Evolutionary conservation across 1,140 invertebrate species (phyloP).

Genomic region (Ectropis grisescens): DNA sequence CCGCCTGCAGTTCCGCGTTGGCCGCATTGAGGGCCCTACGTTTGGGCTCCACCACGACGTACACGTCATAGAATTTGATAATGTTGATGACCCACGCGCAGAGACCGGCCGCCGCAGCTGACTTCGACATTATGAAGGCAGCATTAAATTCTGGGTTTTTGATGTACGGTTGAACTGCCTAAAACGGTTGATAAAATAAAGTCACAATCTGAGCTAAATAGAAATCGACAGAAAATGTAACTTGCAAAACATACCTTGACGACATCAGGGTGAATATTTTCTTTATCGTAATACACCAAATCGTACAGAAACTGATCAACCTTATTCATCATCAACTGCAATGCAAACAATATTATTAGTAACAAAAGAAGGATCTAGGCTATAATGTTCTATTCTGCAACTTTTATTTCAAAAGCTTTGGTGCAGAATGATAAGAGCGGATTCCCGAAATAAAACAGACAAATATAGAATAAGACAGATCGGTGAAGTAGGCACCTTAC

Average conservation of each 20-base stretch:
- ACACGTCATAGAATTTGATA: constrained; percentile 91
- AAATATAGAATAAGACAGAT: no score
- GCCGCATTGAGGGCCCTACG: constrained; percentile 85
- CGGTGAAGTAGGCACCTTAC: constrained; percentile 75
- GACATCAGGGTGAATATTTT: constrained; percentile 91
- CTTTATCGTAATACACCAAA: constrained; percentile 93
- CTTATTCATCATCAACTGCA: constrained; percentile 71
- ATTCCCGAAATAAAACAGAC: no score
- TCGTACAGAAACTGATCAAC: constrained; percentile 88
- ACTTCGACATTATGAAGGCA: constrained; percentile 88
- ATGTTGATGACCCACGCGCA: constrained; percentile 97
- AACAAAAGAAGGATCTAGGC: no score
- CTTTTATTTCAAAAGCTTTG: no score
- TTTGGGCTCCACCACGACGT: constrained; percentile 93
- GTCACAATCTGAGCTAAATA: constrained; percentile 2
- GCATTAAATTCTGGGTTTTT: constrained; percentile 86
- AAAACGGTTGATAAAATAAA: constrained; percentile 1
- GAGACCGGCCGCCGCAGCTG: constrained; percentile 89
- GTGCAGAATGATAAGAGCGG: no score
- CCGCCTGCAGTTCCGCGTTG: constrained; percentile 85
- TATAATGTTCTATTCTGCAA: no score
- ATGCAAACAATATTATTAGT: constrained; percentile 1
- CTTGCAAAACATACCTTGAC: no score
- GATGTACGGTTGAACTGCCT: constrained; percentile 62
- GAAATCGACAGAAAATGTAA: constrained; percentile 1